Base-by-base conservation (phyloP, 1,140 invertebrate species). In the Protaetia brevitarsis region DNA sequence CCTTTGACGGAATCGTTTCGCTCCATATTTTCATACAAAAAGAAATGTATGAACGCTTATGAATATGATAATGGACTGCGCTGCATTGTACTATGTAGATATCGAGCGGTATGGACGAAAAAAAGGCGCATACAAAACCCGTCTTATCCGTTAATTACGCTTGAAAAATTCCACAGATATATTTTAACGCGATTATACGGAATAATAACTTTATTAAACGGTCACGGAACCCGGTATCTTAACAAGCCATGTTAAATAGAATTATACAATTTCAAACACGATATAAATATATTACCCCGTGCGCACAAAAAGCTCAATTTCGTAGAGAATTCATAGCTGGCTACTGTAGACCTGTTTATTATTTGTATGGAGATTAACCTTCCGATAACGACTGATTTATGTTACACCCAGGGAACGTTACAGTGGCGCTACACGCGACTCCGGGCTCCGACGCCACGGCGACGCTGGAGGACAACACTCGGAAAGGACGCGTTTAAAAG, bases 201-300 rank as follows among this genome's bases (percentile, higher is more conserved):
- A 59, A 68, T 70, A 70, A 70, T 68, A 63, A 64, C 29, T 45
- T 62, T 66, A 65, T 66, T 68, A 70, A 51, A 72, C 61, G 67
- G 72, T 73, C 72, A 73, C 72, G 72, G 67, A 70, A 72, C 69
- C 51, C 67, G 19, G 62, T 72, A 73, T 73, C 72, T 73, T 71
- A 73, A 73, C 66, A 70, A 71, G 68, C 64, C 69, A 61, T 73
- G 72, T 73, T 72, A 70, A 72, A 73, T 72, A 70, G 68, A 72
- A 73, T 73, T 73, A 73, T 73, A 73, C 72, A 72, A 72, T 73
- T 73, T 70, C 70, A 30, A 71, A 73, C 72, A 73, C 72, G 72
- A 73, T 65, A 73, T 67, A 69, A 67, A 63, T 68, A 65, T 71
- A 72, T 73, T 68, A 68, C 36, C 34, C 21, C 27, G 70, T 72